Evolutionary conservation across 1,140 invertebrate species (phyloP).

Genomic region (Zaprionus camerounensis): DNA sequence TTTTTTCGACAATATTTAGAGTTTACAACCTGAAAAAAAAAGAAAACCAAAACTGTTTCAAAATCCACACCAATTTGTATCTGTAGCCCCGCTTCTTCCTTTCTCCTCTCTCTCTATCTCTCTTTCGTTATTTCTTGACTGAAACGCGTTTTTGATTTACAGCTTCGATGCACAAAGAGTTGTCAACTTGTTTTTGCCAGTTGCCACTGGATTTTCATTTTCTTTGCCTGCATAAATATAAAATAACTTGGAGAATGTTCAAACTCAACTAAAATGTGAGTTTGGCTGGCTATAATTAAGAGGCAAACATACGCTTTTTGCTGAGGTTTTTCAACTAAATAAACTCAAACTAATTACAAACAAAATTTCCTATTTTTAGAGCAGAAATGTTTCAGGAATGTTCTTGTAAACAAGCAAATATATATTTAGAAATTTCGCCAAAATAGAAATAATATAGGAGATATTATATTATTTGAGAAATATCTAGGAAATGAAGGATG

Average conservation of each 20-base stretch:
- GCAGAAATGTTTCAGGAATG: neutral
- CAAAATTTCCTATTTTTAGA: conserved; percentile 26
- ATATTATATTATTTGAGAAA: neutral
- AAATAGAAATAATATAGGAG: neutral
- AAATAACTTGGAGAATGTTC: neutral
- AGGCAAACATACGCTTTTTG: neutral
- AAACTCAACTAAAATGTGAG: neutral
- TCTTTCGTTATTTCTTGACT: neutral
- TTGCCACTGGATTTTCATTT: conserved; percentile 37
- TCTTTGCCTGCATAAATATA: conserved; percentile 3
- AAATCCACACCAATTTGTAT: conserved; percentile 37
- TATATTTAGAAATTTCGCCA: neutral
- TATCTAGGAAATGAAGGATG: neutral
- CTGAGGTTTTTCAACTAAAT: conserved; percentile 14
- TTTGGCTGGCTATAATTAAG: conserved; percentile 19
- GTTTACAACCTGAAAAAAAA: conserved; percentile 47
- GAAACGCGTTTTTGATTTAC: conserved; percentile 52
- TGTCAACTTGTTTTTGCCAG: conserved; percentile 42
- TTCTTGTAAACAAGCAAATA: conserved; percentile 1
- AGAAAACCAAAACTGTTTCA: conserved; percentile 48
- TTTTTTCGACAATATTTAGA: conserved; percentile 45
- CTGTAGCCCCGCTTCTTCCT: conserved; percentile 15
- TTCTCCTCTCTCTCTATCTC: neutral
- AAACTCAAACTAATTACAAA: conserved; percentile 40
- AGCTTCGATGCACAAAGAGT: conserved; percentile 32